These are phyloP conservation scores for Cololabis saira DNA, from an alignment of 2,113 vertebrate species.

Conservation along the genomic window DNA sequence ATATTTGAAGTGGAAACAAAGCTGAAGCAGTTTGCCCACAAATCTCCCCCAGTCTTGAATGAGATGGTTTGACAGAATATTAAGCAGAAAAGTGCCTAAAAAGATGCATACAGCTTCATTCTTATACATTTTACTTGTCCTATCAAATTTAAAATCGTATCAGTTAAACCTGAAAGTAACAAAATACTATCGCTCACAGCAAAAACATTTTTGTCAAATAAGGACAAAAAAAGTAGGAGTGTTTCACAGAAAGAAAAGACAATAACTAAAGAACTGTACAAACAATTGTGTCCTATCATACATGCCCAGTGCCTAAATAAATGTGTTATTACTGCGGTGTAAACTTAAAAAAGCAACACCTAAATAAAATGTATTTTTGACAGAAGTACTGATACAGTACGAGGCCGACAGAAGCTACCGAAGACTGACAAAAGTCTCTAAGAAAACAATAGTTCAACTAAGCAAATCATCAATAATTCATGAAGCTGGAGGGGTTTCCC, in stretches of 20 bases:
- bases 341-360: conserved; percentile 13
- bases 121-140: no score
- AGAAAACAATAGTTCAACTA: background rate
- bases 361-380: conserved; percentile 4
- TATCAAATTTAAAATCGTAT: no score
- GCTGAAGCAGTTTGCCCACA: no score
- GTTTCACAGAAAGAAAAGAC: background rate
- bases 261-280: background rate
- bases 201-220: no score
- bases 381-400: conserved; percentile 69
- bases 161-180: no score
- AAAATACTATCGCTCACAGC: no score
- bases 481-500: conserved; percentile 1
- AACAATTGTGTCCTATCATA: background rate
- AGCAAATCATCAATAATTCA: background rate
- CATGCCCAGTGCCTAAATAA: background rate
- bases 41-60: no score
- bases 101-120: no score
- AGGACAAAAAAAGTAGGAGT: no score
- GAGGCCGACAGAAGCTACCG: conserved; percentile 16
- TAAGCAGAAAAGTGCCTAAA: no score
- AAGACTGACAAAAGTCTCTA: conserved; percentile 8
- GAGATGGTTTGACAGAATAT: no score
- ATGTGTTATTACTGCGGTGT: background rate
- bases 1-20: no score